Base-by-base conservation (phyloP, 2,113 vertebrate genomes). In the Protobothrops mucrosquamatus region DNA sequence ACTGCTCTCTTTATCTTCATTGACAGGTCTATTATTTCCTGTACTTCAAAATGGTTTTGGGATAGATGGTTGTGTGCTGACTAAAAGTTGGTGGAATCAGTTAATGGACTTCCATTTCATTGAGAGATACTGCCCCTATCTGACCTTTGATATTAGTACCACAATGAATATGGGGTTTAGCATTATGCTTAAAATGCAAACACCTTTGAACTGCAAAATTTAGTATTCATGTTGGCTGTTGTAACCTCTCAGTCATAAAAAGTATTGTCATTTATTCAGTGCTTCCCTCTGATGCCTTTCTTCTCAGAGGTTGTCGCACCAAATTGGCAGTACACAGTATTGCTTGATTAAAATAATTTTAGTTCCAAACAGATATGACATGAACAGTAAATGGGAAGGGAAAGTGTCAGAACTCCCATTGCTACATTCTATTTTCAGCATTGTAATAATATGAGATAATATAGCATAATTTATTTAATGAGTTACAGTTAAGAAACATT, bases 391-490 rank as follows among this genome's bases (percentile, higher is more conserved):
- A 97, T 96, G 86, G 90, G 93, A 97, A 94, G 93, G 74, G 94
- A 96, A 97, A 97, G 92, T 97, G 97, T 97, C 96, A 97, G 97
- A 97, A 97, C 93, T 89, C 96, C 96, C 95, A 96, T 96, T 96
- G 95, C n/a, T 96, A 96, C 96, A 95, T 96, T 97, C 96, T 97
- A 97, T 97, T 98, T 98, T 97, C 92, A 96, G 94, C 96, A 95
- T 96, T 97, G 96, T 97, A 97, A 97, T 97, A 92, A 89, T 92
- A 89, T 96, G 95, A 95, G 92, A 97, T 97, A 98, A 97, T 98
- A 97, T 94, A 93, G 95, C 92, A 88, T 95, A 97, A 98, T 98
- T 98, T 97, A 96, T 96, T 96, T 97, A 97, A 98, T 97, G 97
- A 97, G 96, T 96, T 97, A 96, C 96, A 97, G 97, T 97, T 98